Conservation (phyloP, 2,888 invertebrate genomes). For the Dione vanillae region DNA sequence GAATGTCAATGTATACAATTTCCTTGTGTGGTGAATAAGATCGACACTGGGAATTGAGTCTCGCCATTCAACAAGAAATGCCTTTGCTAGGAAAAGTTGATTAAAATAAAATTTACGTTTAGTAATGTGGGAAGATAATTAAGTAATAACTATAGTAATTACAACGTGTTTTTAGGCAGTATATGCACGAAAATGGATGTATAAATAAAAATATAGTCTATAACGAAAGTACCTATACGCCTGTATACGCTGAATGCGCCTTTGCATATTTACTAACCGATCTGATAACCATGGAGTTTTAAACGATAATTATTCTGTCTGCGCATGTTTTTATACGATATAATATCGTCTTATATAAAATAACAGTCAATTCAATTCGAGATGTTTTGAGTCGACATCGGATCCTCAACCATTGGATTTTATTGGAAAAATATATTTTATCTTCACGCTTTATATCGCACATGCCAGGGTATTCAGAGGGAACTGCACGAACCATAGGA, state of each 20-base stretch:
- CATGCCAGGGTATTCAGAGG: no score
- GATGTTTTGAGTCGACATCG: no score
- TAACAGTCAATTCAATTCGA: no score
- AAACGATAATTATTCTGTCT: constrained; percentile 17
- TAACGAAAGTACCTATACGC: neutral
- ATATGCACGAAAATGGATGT: no score
- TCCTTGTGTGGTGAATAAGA: neutral
- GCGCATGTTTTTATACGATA: neutral
- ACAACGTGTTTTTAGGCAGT: neutral
- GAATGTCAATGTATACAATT: neutral
- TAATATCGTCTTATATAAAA: no score
- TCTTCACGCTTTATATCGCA: no score
- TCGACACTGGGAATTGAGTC: neutral
- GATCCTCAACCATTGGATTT: no score
- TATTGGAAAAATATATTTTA: no score
- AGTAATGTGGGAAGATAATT: neutral
- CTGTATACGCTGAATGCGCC: no score
- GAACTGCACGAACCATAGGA: no score
- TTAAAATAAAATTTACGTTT: no score
- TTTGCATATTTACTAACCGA: constrained; percentile 7
- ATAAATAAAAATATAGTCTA: neutral
- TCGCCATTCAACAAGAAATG: neutral
- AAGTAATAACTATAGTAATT: neutral
- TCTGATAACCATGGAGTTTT: constrained; percentile 14
- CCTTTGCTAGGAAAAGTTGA: neutral